Base-by-base conservation (phyloP, 2,888 invertebrate genomes). In the Troides helena region DNA sequence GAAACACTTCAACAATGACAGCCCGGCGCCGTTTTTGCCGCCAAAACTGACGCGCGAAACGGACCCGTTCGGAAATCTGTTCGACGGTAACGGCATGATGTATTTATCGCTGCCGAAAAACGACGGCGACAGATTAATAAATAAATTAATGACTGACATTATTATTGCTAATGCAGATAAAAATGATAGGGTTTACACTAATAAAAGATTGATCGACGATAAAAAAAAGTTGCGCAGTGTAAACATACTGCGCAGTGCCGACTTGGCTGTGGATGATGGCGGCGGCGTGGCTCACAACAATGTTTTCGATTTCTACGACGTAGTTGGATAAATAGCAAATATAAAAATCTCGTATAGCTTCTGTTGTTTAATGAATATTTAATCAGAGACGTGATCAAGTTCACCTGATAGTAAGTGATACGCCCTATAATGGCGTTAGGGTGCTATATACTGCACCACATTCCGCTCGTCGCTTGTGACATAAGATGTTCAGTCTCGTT, bases 11-110 rank as follows among this genome's bases (percentile, higher is more conserved):
- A 6, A 21, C 50, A 14, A 18, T 66, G 58, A 57, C 39, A 23
- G 7, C 12, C 12, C 12, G 25, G 14, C 10, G 14, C 43, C 62
- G 25, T n/a, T 58, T 50, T 63, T 70, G 2, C 30, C 66, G 62
- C 70, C 70, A 67, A 70, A 66, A 58, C 17, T 4, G 23, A 56
- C 46, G 21, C 25, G 68, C 18, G 58, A 39, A 8, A 57, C 12
- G 17, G 43, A 63, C 53, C 50, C 65, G 58, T 58, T 67, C 50
- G 70, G 63, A 67, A 67, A 63, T n/a, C 39, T 62, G 2, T 70
- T 67, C n/a, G 63, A 70, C 53, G 39, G 25, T 5, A 63, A 70
- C 18, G 70, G 63, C 10, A 70, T 70, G 70, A 23, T 67, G 18
- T 50, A 56, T 53, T 59, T 70, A 21, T 66, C 70, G 23, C 10